Base-by-base conservation (phyloP, 2,113 vertebrate species). In the Leptocoma aspasia region DNA sequence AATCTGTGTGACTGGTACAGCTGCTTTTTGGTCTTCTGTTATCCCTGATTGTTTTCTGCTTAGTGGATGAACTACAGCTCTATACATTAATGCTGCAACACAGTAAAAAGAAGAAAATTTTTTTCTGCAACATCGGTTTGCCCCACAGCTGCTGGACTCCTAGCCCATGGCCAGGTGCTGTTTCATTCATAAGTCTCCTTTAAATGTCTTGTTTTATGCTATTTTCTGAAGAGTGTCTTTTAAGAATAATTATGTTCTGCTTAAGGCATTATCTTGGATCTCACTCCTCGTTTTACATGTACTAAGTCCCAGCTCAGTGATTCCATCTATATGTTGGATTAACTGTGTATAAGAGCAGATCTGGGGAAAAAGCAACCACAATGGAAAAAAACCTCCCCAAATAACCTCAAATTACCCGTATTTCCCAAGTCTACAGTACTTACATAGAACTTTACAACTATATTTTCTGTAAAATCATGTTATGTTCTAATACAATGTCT, bases 371-470 rank as follows among this genome's bases (percentile, higher is more conserved):
- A 52, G n/a, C 12, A 28, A 19, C 10, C 18, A 23, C 28, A 28
- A 2, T 0, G 2, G 45, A 2, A n/a, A 57, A 33, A 88, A 33
- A 3, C 16, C 12, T 7, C 3, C 2, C 10, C 4, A 42, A 37
- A 39, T 19, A 39, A 33, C 2, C 15, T 33, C 5, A 28, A 53
- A 53, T 71, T 75, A 28, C 24, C 9, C 6, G 0, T 70, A 50
- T 84, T 92, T 84, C 24, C 27, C 23, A 70, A 54, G 44, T 49
- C 42, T 33, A 0, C 75, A 22, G 73, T 80, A 41, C 28, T 65
- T 72, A 16, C 12, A 9, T 5, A 53, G 21, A 80, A 61, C 23
- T 42, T 73, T 23, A 41, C 28, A 79, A 18, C 15, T 66, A 0
- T 23, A 26, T 64, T 89, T 87, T 59, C 61, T 31, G 28, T 76